These are phyloP conservation scores for Apoda limacodes DNA, from an alignment of 2,888 invertebrate species.

Conservation along the genomic window DNA sequence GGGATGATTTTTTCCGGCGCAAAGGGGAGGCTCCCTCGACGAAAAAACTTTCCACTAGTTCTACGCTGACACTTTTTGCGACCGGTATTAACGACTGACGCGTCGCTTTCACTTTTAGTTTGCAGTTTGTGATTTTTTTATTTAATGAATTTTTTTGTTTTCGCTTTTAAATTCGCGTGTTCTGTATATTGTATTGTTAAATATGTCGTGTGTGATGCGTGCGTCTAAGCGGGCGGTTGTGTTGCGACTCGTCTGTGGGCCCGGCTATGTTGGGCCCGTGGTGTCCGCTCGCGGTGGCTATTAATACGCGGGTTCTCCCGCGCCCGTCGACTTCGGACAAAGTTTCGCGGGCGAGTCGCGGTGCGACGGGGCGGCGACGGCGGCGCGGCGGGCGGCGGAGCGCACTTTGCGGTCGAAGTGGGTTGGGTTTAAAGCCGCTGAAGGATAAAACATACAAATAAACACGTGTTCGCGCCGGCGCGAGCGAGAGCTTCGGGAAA, in stretches of 20 bases:
- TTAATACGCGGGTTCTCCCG: slow-evolving; percentile 66
- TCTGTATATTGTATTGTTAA: slow-evolving; percentile 9
- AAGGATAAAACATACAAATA: slow-evolving; percentile 74
- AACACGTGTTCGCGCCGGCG: slow-evolving; percentile 74
- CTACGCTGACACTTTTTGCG: slow-evolving; percentile 66
- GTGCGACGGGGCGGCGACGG: slow-evolving; percentile 60
- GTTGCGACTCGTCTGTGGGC: slow-evolving; percentile 30
- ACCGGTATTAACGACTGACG: slow-evolving; percentile 60
- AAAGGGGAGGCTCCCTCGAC: slow-evolving; percentile 59
- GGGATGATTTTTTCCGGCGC: slow-evolving; percentile 61
- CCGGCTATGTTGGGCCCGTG: slow-evolving; percentile 37
- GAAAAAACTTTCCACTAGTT: slow-evolving; percentile 68
- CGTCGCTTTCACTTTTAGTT: slow-evolving; percentile 46
- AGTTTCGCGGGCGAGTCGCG: slow-evolving; percentile 65
- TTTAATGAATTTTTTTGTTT: slow-evolving; percentile 2
- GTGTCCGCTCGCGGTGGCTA: slow-evolving; percentile 60
- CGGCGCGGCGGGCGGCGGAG: slow-evolving; percentile 70
- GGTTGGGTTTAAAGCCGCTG: slow-evolving; percentile 76
- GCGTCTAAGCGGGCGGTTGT: slow-evolving; percentile 36
- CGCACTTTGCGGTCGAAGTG: slow-evolving; percentile 76
- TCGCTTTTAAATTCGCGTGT: slow-evolving; percentile 12
- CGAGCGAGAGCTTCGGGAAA: slow-evolving; percentile 60
- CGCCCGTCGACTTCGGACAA: slow-evolving; percentile 67
- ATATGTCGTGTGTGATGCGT: slow-evolving; percentile 22
- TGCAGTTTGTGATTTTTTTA: slow-evolving; percentile 26